Base-by-base conservation (phyloP, 2,113 vertebrate genomes). In the Enhydra lutris region DNA sequence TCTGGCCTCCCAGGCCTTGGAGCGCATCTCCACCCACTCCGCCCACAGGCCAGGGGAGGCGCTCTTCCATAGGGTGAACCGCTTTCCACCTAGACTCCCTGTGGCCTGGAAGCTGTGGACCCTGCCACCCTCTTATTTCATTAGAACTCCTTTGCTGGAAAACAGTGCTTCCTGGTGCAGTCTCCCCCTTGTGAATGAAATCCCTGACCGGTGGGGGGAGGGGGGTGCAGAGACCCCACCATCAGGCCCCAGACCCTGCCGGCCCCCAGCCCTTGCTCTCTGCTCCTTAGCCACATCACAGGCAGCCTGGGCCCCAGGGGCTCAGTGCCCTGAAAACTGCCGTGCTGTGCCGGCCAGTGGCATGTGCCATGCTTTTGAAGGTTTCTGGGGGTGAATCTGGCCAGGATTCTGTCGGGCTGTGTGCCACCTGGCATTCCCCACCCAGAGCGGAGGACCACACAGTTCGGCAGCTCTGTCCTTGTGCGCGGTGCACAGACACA, bases 401-500 rank as follows among this genome's bases (percentile, higher is more conserved):
- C 50, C 6, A 52, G 50, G 47, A 52, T 13, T 80, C 31, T n/a
- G 39, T 39, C 50, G 50, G 7, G 26, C 74, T 47, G 42, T 10
- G 26, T 31, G 42, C 42, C n/a, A 42, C 50, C 65, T 52, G 29
- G 47, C 90, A 36, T n/a, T 15, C 13, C 26, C 55, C 23, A 57
- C 65, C 52, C 24, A 31, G 67, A 11, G 52, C n/a, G 9, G 63
- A 31, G 29, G 24, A 8, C 26, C 10, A 29, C n/a, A 13, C 7
- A 47, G 81, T 29, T 0, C 0, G 29, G 23, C 17, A 20, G 31
- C 17, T 45, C 36, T 13, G 23, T 18, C 92, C 71, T 55, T 36
- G 26, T 59, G 39, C 3, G 1, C 1, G 0, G 31, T 17, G 3
- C 11, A 4, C 34, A 12, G 63, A 42, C 0, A 18, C 9, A 4